Evolutionary conservation across 2,113 vertebrate species (phyloP), one percentile per base, ranked within the genome.

Genomic region (Phodopus roborovskii): DNA sequence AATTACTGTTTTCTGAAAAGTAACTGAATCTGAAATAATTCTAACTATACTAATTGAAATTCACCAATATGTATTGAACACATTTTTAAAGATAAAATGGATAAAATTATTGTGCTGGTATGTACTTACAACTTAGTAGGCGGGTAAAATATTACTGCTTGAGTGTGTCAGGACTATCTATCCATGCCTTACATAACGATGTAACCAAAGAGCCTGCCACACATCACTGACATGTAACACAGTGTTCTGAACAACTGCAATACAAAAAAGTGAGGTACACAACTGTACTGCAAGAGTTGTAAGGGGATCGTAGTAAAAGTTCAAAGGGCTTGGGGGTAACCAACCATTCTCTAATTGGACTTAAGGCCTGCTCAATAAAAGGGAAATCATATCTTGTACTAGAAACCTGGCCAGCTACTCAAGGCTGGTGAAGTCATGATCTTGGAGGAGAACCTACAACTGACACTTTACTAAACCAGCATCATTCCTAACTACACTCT

Each of bases 71-170:
- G 60, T 68, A 90, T 0, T 30, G 15, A 74, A 30, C n/a, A 89
- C n/a, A 94, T 62, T n/a, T n/a, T n/a, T 77, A 82, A 85, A 92
- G 74, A 66, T 33, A 66, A 91, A 85, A 81, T 16, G 60, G 68
- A 50, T 62, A 13, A 20, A 42, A 75, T 60, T 74, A 10, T 62
- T 88, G 48, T 26, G 28, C 39, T 19, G 12, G 28, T 22, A 87
- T 42, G 70, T 87, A 36, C 26, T 92, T 79, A 68, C 48, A 68
- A 87, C 26, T 88, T 53, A 73, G 56, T 24, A 56, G 36, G 39
- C 28, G 39, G 64, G n/a, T 66, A 86, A 93, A 89, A 42, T 64
- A 71, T 11, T 73, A 81, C 50, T 81, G 82, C 71, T 56, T 78
- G 20, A 86, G n/a, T 64, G n/a, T 68, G 64, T 3, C 4, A 50